A percentile compares a stretch with the other conserved stretches of the same genome.
These are phyloP conservation scores for Microctonus hyperodae DNA, from an alignment of 2,888 invertebrate species.

Conservation along the genomic window DNA sequence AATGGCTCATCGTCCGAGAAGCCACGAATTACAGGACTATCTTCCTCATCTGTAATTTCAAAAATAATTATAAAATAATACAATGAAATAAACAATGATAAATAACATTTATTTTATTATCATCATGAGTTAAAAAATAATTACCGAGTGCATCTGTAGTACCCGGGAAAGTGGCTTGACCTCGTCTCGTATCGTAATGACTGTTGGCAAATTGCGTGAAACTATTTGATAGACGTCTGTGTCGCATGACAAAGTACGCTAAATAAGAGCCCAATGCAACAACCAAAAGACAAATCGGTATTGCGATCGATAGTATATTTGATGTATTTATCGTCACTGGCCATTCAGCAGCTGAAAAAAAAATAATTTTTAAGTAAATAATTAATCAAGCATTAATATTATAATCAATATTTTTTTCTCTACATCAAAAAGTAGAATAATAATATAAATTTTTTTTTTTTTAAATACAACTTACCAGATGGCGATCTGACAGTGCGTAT, in stretches of 20 bases:
- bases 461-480: slow-evolving; percentile 52
- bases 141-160: slow-evolving; percentile 72
- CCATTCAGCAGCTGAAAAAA: slow-evolving; percentile 42
- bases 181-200: slow-evolving; percentile 86
- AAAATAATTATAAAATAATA: slow-evolving; percentile 7
- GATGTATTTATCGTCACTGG: slow-evolving; percentile 54
- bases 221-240: slow-evolving; percentile 77
- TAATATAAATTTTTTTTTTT: background rate
- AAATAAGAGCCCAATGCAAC: slow-evolving; percentile 69
- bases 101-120: background rate
- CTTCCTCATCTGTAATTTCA: slow-evolving; percentile 77
- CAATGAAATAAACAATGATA: background rate
- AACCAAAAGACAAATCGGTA: slow-evolving; percentile 67
- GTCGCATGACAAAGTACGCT: slow-evolving; percentile 71
- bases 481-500: slow-evolving; percentile 61
- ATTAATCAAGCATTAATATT: background rate
- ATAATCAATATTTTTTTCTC: background rate
- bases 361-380: background rate
- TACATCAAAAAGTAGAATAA: background rate
- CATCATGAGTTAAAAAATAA: slow-evolving; percentile 13
- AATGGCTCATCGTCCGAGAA: slow-evolving; percentile 95
- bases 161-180: slow-evolving; percentile 83
- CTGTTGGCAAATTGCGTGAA: slow-evolving; percentile 84
- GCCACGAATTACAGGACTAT: slow-evolving; percentile 87
- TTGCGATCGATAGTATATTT: slow-evolving; percentile 64